Evolutionary conservation across 2,888 invertebrate genomes (phyloP).

Genomic region (Ommatoiulus sabulosus): DNA sequence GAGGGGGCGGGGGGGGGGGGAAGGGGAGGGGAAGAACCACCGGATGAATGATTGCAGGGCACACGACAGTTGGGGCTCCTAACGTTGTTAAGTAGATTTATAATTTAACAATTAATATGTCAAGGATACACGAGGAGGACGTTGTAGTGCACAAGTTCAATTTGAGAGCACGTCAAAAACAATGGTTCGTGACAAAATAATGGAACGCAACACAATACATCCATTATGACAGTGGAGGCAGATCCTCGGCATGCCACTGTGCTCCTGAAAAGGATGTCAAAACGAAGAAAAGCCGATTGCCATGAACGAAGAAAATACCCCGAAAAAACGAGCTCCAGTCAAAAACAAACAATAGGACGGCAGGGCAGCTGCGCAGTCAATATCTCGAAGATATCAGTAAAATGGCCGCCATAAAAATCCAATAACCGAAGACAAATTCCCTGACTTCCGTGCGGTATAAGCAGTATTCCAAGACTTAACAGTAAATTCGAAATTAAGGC

Average conservation of each 20-base stretch:
- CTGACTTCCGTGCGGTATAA: not conserved
- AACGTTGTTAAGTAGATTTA: slow-evolving; percentile 34
- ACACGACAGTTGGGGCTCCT: not conserved
- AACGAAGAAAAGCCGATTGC: slow-evolving; percentile 14
- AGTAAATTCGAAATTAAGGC: not conserved
- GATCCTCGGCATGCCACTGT: not conserved
- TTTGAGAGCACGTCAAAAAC: slow-evolving; percentile 34
- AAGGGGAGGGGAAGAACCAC: too few relatives aligned
- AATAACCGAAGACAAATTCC: not conserved
- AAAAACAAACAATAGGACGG: not conserved
- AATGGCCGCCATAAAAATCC: not conserved
- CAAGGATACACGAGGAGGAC: slow-evolving; percentile 34
- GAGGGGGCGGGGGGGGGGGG: too few relatives aligned
- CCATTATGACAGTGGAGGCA: not conserved
- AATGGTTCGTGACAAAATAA: slow-evolving; percentile 34
- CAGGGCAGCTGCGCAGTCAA: too few relatives aligned
- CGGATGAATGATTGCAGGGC: too few relatives aligned
- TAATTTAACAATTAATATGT: slow-evolving; percentile 28
- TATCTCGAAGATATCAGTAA: not conserved
- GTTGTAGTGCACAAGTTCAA: slow-evolving; percentile 34
- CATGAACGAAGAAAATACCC: not conserved
- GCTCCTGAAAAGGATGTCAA: slow-evolving; percentile 21
- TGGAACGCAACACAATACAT: slow-evolving; percentile 28
- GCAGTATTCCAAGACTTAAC: not conserved
- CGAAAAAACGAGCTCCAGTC: not conserved